Evolutionary conservation across 2,797 vertebrate genomes (phyloP).

Genomic region (Phalanger gymnotis): DNA sequence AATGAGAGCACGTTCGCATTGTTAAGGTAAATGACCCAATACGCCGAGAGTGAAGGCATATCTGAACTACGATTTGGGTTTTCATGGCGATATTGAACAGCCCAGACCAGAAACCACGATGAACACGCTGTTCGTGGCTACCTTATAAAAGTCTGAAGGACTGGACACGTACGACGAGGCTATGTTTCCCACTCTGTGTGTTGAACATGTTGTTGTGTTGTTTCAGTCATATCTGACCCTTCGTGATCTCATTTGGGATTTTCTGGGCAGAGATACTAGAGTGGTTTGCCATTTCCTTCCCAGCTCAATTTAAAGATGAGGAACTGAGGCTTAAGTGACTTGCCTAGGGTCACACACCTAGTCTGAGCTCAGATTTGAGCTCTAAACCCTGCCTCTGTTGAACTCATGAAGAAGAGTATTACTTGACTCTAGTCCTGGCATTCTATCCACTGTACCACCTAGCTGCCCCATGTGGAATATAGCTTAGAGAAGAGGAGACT

Average conservation of each 20-base stretch:
- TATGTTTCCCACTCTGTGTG: slow-evolving; percentile 7
- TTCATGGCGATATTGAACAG: slow-evolving; percentile 80
- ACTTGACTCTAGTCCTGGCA: background rate
- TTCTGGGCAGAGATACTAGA: background rate
- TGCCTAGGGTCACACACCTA: background rate
- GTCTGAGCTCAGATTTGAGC: background rate
- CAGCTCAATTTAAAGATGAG: slow-evolving; percentile 47
- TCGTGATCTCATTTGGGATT: background rate
- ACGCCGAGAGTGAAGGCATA: slow-evolving; percentile 82
- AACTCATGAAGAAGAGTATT: background rate
- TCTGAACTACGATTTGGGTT: slow-evolving; percentile 86
- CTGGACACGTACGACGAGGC: slow-evolving; percentile 41
- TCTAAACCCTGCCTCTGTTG: no score
- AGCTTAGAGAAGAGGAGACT: slow-evolving; percentile 13
- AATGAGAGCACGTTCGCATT: slow-evolving; percentile 86
- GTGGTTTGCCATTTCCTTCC: slow-evolving; percentile 46
- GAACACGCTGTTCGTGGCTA: slow-evolving; percentile 65
- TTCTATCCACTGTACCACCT: background rate
- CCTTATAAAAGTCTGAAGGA: slow-evolving; percentile 67
- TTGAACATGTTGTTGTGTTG: background rate
- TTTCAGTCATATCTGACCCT: background rate
- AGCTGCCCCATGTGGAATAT: no score
- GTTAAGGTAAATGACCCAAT: slow-evolving; percentile 88
- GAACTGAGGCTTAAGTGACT: background rate
- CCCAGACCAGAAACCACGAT: slow-evolving; percentile 66